Evolutionary conservation across 2,113 vertebrate genomes (phyloP), one percentile per base, ranked within the genome.

Genomic region (Aegithalos caudatus): DNA sequence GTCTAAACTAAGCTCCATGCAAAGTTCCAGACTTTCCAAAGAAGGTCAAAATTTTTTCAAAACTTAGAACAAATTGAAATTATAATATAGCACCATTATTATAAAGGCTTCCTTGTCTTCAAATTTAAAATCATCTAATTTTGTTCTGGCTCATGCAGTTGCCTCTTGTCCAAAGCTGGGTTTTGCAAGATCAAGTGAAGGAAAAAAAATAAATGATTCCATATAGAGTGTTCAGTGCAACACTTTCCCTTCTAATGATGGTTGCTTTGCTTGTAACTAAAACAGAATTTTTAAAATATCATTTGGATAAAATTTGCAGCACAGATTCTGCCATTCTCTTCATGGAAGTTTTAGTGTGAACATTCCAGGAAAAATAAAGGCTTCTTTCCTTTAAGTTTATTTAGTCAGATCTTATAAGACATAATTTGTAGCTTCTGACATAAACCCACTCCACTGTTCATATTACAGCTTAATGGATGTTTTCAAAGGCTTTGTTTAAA

Each of bases 11-110:
- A 60, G 22, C 5, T 28, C 18, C 12, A 14, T 67, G 18, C 4
- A n/a, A 45, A 71, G 29, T 27, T 79, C 5, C 8, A 42, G 6
- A 11, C 2, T 31, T 81, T 24, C 9, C 22, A 50, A 79, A 71
- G 28, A 69, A 44, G 12, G 3, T 2, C 44, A 33, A 88, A 33
- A 3, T 10, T 2, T 29, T n/a, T 47, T 17, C 23, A 57, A 64
- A 40, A 31, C 1, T 1, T 37, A 2, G 2, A 29, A 33, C 1
- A 20, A 21, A 66, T 38, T 84, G 2, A 35, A 64, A 37, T 31
- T 20, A 9, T 10, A n/a, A 31, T 28, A 37, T 6, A 56, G 12
- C 20, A 33, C 13, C n/a, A 42, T 28, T 9, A 80, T 54, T 17
- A 61, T 5, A 35, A 22, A 62, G 2, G 10, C 3, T 56, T 51